These are phyloP conservation scores for Cisticola juncidis DNA, from an alignment of 2,113 vertebrate genomes.

Conservation along the genomic window DNA sequence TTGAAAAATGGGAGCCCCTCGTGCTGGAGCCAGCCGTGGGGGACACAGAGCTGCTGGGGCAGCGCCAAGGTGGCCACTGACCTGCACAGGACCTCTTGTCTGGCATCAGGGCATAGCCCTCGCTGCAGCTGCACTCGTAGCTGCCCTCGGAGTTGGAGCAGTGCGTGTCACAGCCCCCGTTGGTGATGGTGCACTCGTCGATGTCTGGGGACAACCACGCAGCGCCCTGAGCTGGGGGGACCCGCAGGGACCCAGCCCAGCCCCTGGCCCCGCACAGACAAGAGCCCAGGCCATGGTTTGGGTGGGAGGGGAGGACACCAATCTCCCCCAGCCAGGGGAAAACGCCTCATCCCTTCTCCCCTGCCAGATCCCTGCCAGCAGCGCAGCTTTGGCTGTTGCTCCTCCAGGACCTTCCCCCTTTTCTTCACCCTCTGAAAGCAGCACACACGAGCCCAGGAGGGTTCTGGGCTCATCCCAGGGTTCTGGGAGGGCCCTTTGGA, in stretches of 20 bases:
- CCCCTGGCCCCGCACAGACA: background rate
- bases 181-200: constrained; percentile 79
- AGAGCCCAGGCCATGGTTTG: background rate
- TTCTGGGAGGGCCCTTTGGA: rapidly evolving
- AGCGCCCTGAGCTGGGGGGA: background rate
- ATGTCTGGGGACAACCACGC: constrained; percentile 37
- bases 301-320: background rate
- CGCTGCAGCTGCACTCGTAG: constrained; percentile 89
- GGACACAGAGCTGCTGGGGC: background rate
- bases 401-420: background rate
- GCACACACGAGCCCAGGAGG: background rate
- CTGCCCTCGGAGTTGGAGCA: constrained; percentile 92
- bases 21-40: background rate
- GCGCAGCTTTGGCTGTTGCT: rapidly evolving
- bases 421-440: background rate
- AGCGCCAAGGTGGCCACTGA: constrained; percentile 11
- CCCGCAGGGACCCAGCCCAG: background rate
- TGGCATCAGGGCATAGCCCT: constrained; percentile 87
- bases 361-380: background rate
- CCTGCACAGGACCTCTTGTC: constrained; percentile 88
- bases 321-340: background rate
- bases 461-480: rapidly evolving
- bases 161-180: constrained; percentile 88
- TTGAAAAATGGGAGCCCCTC: background rate
- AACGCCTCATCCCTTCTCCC: background rate